These are phyloP conservation scores for Rachycentron canadum DNA, from an alignment of 2,797 vertebrate species.

Conservation along the genomic window DNA sequence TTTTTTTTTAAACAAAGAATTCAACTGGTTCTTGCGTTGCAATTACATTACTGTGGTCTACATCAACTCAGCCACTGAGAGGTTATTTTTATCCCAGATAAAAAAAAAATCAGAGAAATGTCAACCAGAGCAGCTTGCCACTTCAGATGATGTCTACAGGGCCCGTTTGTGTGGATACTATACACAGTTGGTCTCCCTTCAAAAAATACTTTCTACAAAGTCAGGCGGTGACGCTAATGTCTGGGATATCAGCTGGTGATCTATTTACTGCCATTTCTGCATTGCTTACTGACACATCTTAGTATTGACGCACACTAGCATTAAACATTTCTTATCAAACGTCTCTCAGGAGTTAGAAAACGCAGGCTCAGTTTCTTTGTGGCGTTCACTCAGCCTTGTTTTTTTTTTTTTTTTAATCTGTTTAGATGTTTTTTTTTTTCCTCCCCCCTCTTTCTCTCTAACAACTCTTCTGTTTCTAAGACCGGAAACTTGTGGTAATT, in stretches of 20 bases:
- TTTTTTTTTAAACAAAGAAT: too few species aligned
- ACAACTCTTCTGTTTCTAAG: slow-evolving; percentile 48
- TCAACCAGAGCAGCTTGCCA: neutral
- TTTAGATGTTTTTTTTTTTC: slow-evolving; percentile 12
- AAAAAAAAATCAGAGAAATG: neutral
- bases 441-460: slow-evolving; percentile 17
- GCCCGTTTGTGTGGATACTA: slow-evolving; percentile 31
- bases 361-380: slow-evolving; percentile 38
- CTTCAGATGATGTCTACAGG: slow-evolving; percentile 28
- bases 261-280: slow-evolving; percentile 39
- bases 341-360: slow-evolving; percentile 13
- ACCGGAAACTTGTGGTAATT: slow-evolving; percentile 66
- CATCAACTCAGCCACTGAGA: neutral
- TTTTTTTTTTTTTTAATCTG: slow-evolving; percentile 67
- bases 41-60: neutral
- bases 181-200: slow-evolving; percentile 42
- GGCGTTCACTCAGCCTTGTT: slow-evolving; percentile 38
- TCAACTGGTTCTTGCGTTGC: too few species aligned
- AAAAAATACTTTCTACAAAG: slow-evolving; percentile 40
- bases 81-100: neutral
- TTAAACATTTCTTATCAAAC: slow-evolving; percentile 30
- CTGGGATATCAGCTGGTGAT: slow-evolving; percentile 58
- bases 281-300: slow-evolving; percentile 14
- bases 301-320: slow-evolving; percentile 22
- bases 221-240: slow-evolving; percentile 55